Base-by-base conservation (phyloP, 2,888 invertebrate genomes). In the Blastobasis lacticolella region DNA sequence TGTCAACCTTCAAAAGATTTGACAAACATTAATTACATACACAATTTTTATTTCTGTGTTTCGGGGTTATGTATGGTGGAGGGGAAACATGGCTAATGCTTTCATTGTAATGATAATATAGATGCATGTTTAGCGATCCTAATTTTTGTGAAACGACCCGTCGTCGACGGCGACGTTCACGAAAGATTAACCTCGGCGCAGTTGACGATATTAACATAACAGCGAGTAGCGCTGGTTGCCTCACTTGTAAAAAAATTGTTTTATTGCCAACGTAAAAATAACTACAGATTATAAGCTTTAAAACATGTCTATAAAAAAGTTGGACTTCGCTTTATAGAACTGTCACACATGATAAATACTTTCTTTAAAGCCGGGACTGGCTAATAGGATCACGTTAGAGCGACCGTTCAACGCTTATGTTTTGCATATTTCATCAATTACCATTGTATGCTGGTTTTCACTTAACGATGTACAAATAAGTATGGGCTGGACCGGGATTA, bases 371-470 rank as follows among this genome's bases (percentile, higher is more conserved):
- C 59, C 55, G 55, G 52, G 57, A 52, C 57, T 59, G 56, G 54
- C 56, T 73, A 70, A 74, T 71, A 66, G 67, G 71, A 69, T 74
- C 69, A 69, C 55, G 58, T 59, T 58, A 52, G n/a, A 59, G 56
- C 63, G 63, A 45, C 52, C 53, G 57, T 55, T 58, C 54, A 53
- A 53, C 49, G 43, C 53, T 52, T 49, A 53, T 67, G 55, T 67
- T 83, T 81, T 86, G 81, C 80, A 87, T 87, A 85, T 82, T 84
- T 78, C 65, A 86, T 83, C 74, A 76, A 78, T 78, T 66, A 67
- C 71, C 65, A 77, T 83, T 83, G 81, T 77, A 70, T 67, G 59
- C 54, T 54, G 57, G 58, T 63, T 61, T 67, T 56, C 64, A 56
- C 74, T 83, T 23, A 85, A 86, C 74, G 76, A 82, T 74, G 66